Conservation (phyloP, 2,113 vertebrate species). For the Hyperopisus bebe region DNA sequence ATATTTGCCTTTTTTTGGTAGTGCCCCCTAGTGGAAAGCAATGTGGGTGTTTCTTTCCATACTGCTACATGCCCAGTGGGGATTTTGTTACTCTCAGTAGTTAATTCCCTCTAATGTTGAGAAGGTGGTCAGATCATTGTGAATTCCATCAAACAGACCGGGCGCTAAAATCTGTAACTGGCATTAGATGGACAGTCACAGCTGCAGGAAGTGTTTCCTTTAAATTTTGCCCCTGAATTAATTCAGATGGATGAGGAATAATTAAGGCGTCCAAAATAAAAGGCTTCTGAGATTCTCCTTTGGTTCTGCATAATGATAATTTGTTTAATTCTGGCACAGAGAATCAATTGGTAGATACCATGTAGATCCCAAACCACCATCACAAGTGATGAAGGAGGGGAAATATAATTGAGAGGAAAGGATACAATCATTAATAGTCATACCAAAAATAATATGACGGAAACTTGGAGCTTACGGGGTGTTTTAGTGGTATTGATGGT, state of each 20-base stretch:
- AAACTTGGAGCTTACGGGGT: constrained; percentile 37
- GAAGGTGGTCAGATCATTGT: background rate
- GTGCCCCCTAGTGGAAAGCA: background rate
- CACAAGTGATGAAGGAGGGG: constrained; percentile 26
- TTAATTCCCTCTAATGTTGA: background rate
- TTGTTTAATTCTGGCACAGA: constrained; percentile 32
- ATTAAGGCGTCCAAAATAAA: constrained; percentile 23
- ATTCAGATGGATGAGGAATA: constrained; percentile 27
- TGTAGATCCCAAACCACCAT: background rate
- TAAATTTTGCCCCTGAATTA: constrained; percentile 26
- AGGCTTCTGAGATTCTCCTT: constrained; percentile 14
- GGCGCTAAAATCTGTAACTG: background rate
- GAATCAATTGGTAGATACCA: constrained; percentile 31
- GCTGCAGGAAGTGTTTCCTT: background rate
- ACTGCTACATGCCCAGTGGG: background rate
- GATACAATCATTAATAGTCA: constrained; percentile 45
- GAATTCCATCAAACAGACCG: background rate
- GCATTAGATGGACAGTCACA: background rate
- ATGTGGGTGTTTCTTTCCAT: constrained; percentile 7
- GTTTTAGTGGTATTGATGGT: constrained; percentile 28
- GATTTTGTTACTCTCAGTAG: background rate
- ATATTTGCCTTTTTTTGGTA: background rate
- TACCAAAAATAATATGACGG: constrained; percentile 45
- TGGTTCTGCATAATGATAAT: constrained; percentile 16
- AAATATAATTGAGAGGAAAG: constrained; percentile 37